Evolutionary conservation across 2,888 invertebrate species (phyloP).

Genomic region (Rambutsinella grinnellia): DNA sequence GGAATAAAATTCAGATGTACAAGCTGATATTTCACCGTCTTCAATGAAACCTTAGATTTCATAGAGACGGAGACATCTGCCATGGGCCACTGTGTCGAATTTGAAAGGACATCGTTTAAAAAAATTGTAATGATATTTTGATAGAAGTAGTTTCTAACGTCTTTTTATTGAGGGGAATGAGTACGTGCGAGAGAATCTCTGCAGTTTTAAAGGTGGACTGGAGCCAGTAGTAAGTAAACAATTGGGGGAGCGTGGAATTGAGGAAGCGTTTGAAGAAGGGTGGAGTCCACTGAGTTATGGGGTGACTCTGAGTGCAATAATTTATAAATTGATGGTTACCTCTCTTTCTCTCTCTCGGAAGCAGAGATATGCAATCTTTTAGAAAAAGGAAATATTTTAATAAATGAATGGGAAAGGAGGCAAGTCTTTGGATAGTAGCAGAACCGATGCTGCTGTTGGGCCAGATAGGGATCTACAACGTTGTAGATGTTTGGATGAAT

Average conservation of each 20-base stretch:
- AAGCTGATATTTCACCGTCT: neutral
- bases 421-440: slow-evolving; percentile 3
- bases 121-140: no score
- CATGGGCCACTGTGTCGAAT: neutral
- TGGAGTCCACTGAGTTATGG: slow-evolving; percentile 52
- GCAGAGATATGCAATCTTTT: neutral
- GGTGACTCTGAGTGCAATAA: slow-evolving; percentile 36
- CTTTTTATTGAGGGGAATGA: no score
- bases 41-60: no score
- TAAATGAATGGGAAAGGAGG: neutral
- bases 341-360: neutral
- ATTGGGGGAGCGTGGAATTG: neutral
- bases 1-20: neutral
- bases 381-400: slow-evolving; percentile 7
- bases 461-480: slow-evolving; percentile 35
- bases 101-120: neutral
- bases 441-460: neutral
- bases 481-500: slow-evolving; percentile 27
- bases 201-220: neutral
- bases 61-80: neutral
- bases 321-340: slow-evolving; percentile 20
- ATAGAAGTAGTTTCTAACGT: no score
- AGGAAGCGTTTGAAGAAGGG: slow-evolving; percentile 45
- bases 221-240: slow-evolving; percentile 9
- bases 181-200: no score